Evolutionary conservation across 1,140 invertebrate species (phyloP).

Genomic region (Eulimnadia texana): DNA sequence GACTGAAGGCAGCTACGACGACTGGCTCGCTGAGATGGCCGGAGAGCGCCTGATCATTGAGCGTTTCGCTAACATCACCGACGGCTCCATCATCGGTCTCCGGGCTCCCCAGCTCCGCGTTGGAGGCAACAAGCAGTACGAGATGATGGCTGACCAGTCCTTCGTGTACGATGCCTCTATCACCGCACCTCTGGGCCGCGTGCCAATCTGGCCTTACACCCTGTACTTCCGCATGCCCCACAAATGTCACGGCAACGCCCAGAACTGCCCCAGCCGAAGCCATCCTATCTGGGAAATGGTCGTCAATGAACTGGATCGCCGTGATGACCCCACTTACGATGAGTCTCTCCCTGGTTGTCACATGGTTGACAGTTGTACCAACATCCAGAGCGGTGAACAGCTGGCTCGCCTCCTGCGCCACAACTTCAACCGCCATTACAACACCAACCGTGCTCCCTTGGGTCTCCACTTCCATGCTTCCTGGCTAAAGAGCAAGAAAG

Average conservation of each 20-base stretch:
- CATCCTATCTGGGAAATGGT: conserved; percentile 92
- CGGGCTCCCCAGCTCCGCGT: conserved; percentile 78
- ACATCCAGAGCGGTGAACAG: conserved; percentile 75
- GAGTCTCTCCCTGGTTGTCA: conserved; percentile 73
- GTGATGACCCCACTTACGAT: conserved; percentile 80
- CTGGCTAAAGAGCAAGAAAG: conserved; percentile 86
- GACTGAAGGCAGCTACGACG: conserved; percentile 70
- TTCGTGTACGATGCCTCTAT: conserved; percentile 90
- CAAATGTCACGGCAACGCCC: conserved; percentile 81
- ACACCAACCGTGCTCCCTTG: conserved; percentile 80
- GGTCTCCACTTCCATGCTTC: conserved; percentile 89
- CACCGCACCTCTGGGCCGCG: conserved; percentile 72
- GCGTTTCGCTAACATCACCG: conserved; percentile 51
- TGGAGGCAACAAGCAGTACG: conserved; percentile 87
- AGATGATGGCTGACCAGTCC: conserved; percentile 90
- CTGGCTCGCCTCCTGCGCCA: conserved; percentile 73
- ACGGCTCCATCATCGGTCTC: conserved; percentile 73
- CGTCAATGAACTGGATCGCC: conserved; percentile 82
- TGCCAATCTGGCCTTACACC: conserved; percentile 90
- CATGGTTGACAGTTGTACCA: conserved; percentile 85
- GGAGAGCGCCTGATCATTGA: conserved; percentile 45
- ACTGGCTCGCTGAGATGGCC: conserved; percentile 90
- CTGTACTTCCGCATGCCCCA: conserved; percentile 84
- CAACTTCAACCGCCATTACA: conserved; percentile 88
- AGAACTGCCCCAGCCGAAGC: conserved; percentile 76